phyloP scores from a whole-genome alignment of 2,888 invertebrate genomes.

The Calameuta idolon region DNA sequence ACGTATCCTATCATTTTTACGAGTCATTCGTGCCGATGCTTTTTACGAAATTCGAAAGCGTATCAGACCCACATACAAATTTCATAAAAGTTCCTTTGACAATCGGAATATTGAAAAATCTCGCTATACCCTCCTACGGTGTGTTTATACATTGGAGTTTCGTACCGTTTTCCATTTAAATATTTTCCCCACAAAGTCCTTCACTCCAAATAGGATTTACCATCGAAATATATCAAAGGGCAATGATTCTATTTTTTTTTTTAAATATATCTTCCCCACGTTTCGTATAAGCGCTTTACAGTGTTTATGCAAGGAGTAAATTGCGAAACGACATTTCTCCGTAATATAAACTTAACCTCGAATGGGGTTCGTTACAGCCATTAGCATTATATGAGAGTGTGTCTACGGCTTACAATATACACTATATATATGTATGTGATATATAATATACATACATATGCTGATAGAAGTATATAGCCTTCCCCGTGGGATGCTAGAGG shows the following conservation, averaged over 20 bases:
- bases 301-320: neutral
- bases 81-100: neutral
- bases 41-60: neutral
- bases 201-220: neutral
- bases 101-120: neutral
- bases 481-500: constrained; percentile 12
- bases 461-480: neutral
- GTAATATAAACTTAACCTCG: neutral
- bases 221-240: neutral
- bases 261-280: neutral
- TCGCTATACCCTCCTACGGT: neutral
- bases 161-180: neutral
- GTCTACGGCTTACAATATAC: neutral
- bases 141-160: neutral
- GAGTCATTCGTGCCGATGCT: neutral
- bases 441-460: neutral
- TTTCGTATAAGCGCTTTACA: neutral
- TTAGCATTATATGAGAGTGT: neutral
- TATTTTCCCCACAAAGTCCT: neutral
- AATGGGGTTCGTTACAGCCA: neutral
- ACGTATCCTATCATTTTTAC: neutral
- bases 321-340: neutral
- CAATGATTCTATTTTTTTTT: neutral
- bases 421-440: neutral
- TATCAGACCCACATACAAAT: neutral